Conservation (phyloP, 2,113 vertebrate species). For the Ginglymostoma cirratum region DNA sequence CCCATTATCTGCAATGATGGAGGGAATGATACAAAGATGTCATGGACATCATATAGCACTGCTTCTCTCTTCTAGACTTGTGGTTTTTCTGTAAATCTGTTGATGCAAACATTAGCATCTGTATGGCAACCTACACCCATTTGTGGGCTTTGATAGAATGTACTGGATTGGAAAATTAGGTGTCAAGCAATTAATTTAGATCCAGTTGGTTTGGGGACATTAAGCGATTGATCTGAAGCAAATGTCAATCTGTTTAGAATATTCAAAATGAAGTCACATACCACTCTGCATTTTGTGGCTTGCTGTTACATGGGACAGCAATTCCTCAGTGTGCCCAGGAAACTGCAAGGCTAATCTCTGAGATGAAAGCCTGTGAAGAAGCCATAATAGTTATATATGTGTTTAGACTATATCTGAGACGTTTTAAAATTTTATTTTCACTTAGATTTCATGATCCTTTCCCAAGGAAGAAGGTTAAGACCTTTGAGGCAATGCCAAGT, state of each 20-base stretch:
- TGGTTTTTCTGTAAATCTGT: not conserved
- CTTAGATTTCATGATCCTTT: not conserved
- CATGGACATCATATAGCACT: not conserved
- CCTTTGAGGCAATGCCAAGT: not conserved
- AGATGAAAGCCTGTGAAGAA: not conserved
- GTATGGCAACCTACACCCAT: not conserved
- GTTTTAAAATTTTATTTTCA: not conserved
- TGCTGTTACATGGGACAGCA: not conserved
- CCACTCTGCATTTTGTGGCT: not conserved
- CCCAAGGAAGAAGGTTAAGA: not conserved
- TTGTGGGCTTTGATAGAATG: not conserved
- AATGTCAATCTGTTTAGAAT: not conserved
- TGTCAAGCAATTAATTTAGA: not conserved
- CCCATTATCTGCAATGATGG: not conserved
- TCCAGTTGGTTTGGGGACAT: not conserved
- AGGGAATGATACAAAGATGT: not conserved
- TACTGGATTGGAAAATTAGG: not conserved
- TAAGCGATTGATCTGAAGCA: not conserved
- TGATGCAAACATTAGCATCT: not conserved
- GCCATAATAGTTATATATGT: not conserved
- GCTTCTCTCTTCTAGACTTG: not conserved
- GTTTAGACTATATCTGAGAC: not conserved
- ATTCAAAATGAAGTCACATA: not conserved
- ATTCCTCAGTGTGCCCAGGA: not conserved
- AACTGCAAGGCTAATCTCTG: not conserved